These are phyloP conservation scores for Merops nubicus DNA, from an alignment of 2,113 vertebrate species.

Conservation along the genomic window DNA sequence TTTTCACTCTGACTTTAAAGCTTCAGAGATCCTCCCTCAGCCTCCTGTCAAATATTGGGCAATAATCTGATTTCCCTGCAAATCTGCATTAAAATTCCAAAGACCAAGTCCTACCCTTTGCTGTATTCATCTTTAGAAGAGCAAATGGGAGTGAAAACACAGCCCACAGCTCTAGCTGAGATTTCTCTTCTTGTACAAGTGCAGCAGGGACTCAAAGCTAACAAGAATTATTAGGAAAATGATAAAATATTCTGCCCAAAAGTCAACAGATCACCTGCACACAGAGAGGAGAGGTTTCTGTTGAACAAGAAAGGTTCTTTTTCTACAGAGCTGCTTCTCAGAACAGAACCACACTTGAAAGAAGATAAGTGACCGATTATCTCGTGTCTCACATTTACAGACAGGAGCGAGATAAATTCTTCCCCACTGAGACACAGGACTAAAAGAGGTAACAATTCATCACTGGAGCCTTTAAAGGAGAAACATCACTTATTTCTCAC, in stretches of 20 bases:
- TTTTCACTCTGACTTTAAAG: neutral
- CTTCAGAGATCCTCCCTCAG: neutral
- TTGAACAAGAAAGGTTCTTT: neutral
- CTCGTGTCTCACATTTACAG: neutral
- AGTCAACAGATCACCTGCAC: neutral
- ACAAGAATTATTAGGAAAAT: neutral
- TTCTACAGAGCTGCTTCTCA: neutral
- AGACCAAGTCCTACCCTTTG: neutral
- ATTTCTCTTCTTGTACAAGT: neutral
- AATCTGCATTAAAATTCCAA: constrained; percentile 21
- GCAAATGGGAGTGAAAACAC: neutral
- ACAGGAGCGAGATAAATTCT: neutral
- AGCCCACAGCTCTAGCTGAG: neutral
- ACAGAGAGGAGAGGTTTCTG: neutral
- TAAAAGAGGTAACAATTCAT: neutral
- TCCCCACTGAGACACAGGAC: neutral
- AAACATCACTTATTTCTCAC: accelerated
- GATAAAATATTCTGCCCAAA: neutral
- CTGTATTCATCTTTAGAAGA: neutral
- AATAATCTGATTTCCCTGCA: constrained; percentile 22
- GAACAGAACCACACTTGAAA: neutral
- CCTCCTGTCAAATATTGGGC: neutral
- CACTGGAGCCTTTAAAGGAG: neutral
- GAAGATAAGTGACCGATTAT: neutral
- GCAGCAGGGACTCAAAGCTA: neutral